Percentiles rank a stretch among this genome's conserved stretches.
Evolutionary conservation across 2,113 vertebrate genomes (phyloP).

Genomic region (Tenebrosternarchus preto): DNA sequence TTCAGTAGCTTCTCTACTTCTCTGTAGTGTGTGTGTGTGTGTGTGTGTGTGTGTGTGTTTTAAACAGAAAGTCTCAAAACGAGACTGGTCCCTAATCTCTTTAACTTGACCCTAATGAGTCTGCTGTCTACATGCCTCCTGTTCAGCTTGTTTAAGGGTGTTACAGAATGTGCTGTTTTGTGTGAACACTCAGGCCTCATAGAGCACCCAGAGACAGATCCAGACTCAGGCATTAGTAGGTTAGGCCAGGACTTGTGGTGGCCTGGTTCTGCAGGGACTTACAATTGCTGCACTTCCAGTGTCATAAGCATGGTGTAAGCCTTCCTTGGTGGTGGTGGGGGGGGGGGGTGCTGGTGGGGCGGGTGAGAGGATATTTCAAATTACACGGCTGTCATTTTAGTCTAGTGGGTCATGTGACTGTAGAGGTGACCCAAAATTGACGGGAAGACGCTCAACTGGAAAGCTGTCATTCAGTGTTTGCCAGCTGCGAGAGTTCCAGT

Average conservation of each 20-base stretch:
- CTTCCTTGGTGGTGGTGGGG: background rate
- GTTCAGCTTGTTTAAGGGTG: slow-evolving; percentile 19
- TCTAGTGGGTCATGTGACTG: background rate
- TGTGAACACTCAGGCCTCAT: slow-evolving; percentile 10
- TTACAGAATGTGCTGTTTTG: slow-evolving; percentile 23
- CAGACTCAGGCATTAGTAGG: background rate
- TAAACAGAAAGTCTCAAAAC: slow-evolving; percentile 16
- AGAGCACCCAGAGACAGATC: background rate
- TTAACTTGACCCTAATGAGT: slow-evolving; percentile 1
- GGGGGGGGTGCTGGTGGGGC: no score
- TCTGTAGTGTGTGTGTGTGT: slow-evolving; percentile 1
- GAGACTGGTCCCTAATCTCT: slow-evolving; percentile 5
- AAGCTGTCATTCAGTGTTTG: slow-evolving; percentile 26
- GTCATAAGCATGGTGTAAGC: background rate
- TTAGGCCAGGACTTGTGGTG: background rate
- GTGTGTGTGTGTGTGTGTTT: background rate
- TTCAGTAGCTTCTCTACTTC: slow-evolving; percentile 1
- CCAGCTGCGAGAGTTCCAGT: background rate
- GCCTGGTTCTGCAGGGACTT: slow-evolving; percentile 12
- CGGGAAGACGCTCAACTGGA: slow-evolving; percentile 14
- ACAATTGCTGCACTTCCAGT: background rate
- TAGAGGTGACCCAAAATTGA: slow-evolving; percentile 28
- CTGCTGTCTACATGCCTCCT: slow-evolving; percentile 14
- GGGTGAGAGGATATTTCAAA: slow-evolving; percentile 20
- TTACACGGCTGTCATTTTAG: slow-evolving; percentile 35